A percentile compares a stretch with the other conserved stretches of the same genome.
Evolutionary conservation across 2,888 invertebrate genomes (phyloP).

Genomic region (Rhynchonema sp.): DNA sequence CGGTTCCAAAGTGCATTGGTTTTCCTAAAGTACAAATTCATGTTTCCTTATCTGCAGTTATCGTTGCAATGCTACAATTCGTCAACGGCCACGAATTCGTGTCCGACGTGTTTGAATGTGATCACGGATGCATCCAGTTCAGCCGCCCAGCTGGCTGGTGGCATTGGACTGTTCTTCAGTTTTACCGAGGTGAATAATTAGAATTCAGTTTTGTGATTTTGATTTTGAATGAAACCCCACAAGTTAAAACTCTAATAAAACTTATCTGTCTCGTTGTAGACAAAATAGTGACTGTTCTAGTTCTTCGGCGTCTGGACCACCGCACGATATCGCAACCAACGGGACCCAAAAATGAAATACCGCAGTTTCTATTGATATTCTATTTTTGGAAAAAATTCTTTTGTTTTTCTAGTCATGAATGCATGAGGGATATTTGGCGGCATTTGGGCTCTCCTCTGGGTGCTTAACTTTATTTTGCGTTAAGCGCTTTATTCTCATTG

Average conservation of each 20-base stretch:
- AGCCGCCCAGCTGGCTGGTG: slow-evolving; percentile 61
- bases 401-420: no score
- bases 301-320: not conserved
- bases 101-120: not conserved
- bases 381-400: not conserved
- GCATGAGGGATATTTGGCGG: no score
- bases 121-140: slow-evolving; percentile 2
- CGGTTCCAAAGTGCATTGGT: no score
- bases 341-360: not conserved
- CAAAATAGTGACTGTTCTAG: no score
- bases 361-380: no score
- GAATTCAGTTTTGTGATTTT: not conserved
- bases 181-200: slow-evolving; percentile 60
- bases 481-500: no score
- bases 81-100: not conserved
- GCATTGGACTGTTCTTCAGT: slow-evolving; percentile 83
- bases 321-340: not conserved
- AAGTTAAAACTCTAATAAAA: no score
- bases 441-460: no score
- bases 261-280: no score
- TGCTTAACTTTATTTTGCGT: no score
- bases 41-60: not conserved
- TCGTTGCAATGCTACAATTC: not conserved
- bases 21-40: no score
- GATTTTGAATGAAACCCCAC: no score